Percentiles rank a stretch among this genome's conserved stretches.
phyloP scores from a whole-genome alignment of 1,140 invertebrate species.

The Ceratosolen solmsi region DNA sequence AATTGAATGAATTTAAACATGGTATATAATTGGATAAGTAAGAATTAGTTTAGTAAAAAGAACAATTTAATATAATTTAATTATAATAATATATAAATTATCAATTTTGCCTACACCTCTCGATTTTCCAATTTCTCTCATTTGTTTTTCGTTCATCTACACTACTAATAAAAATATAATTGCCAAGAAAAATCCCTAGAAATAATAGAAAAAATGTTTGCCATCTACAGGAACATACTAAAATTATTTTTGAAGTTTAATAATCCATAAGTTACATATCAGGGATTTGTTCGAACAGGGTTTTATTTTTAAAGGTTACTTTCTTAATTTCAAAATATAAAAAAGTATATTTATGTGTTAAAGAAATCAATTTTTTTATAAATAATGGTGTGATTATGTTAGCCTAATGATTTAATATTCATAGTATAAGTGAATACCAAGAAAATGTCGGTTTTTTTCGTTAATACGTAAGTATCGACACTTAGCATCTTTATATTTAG shows the following conservation, averaged over 20 bases:
- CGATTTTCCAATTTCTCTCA: too few species aligned
- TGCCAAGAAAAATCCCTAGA: too few species aligned
- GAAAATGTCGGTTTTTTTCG: slow-evolving; percentile 73
- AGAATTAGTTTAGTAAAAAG: too few species aligned
- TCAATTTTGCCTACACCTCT: too few species aligned
- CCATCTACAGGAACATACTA: slow-evolving; percentile 2
- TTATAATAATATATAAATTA: too few species aligned
- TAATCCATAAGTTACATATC: slow-evolving; percentile 34
- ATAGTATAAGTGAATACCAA: background rate
- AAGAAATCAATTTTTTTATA: slow-evolving; percentile 30
- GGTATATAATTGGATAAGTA: too few species aligned
- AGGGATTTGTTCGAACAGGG: background rate
- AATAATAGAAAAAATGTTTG: background rate
- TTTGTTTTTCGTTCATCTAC: too few species aligned
- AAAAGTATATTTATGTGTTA: slow-evolving; percentile 33
- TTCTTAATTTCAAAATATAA: slow-evolving; percentile 19
- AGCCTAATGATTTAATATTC: slow-evolving; percentile 1
- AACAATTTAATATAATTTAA: too few species aligned
- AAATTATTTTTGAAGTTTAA: slow-evolving; percentile 22
- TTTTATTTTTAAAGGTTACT: slow-evolving; percentile 37
- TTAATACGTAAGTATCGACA: slow-evolving; percentile 71
- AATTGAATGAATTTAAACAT: too few species aligned
- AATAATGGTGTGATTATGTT: slow-evolving; percentile 7
- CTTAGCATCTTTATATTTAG: slow-evolving; percentile 52
- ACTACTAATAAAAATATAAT: too few species aligned